phyloP scores from a whole-genome alignment of 2,888 invertebrate genomes.

The Ommatoiulus sabulosus region DNA sequence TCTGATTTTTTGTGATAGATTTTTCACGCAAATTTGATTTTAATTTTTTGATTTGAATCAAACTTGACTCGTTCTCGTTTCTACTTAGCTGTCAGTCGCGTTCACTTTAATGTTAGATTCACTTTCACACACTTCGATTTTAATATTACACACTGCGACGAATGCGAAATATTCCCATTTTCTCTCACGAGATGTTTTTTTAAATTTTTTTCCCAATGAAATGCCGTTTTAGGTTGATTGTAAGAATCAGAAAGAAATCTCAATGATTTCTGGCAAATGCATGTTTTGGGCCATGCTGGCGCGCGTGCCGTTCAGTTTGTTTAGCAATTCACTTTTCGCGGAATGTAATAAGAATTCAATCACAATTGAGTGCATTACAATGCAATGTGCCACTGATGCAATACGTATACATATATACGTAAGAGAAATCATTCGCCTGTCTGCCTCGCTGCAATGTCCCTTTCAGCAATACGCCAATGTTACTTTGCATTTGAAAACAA shows the following conservation, averaged over 20 bases:
- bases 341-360: constrained; percentile 48
- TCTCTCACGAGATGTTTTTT: not conserved
- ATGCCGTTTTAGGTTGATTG: constrained; percentile 32
- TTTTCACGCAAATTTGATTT: not conserved
- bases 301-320: constrained; percentile 23
- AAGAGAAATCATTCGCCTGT: not conserved
- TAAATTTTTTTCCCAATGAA: not conserved
- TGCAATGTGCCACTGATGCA: constrained; percentile 44
- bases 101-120: not conserved
- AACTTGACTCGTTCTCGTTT: not conserved
- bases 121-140: constrained; percentile 8
- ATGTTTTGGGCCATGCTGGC: constrained; percentile 16
- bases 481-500: constrained; percentile 38
- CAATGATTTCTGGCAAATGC: constrained; percentile 25
- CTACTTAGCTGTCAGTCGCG: not conserved
- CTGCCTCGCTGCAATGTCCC: constrained; percentile 15
- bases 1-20: not conserved
- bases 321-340: constrained; percentile 47
- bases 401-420: not conserved
- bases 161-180: constrained; percentile 27
- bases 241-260: constrained; percentile 26
- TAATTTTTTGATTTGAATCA: constrained; percentile 34
- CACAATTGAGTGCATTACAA: constrained; percentile 48
- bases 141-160: constrained; percentile 15
- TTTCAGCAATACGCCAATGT: constrained; percentile 33